Conservation (phyloP, 2,888 invertebrate genomes). For the Dryococelus australis region DNA sequence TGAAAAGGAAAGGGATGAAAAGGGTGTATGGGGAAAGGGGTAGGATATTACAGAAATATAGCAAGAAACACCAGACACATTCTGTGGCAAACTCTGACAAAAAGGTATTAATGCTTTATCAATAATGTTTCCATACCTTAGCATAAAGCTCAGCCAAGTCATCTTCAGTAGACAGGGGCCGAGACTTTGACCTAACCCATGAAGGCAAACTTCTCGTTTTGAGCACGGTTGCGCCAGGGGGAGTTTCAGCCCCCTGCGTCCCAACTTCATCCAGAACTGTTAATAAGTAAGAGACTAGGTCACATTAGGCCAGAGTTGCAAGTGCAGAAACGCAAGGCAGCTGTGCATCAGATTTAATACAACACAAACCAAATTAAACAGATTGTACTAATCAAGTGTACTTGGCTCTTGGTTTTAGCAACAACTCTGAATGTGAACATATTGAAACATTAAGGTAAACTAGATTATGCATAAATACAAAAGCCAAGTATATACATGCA, state of each 20-base stretch:
- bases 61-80: too few species aligned
- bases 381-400: too few species aligned
- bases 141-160: conserved; percentile 74
- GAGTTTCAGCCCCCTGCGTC: conserved; percentile 54
- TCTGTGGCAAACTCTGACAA: too few species aligned
- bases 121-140: conserved; percentile 60
- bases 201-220: conserved; percentile 75
- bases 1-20: too few species aligned
- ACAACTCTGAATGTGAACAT: too few species aligned
- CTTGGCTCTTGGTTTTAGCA: too few species aligned
- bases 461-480: too few species aligned
- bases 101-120: too few species aligned
- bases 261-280: conserved; percentile 70
- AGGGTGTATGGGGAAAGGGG: too few species aligned
- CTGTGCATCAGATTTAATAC: conserved; percentile 33
- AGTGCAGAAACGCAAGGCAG: conserved; percentile 35
- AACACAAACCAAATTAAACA: conserved; percentile 37
- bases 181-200: conserved; percentile 73
- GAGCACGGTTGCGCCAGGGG: conserved; percentile 61
- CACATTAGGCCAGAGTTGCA: conserved; percentile 36
- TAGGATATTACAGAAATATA: too few species aligned
- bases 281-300: conserved; percentile 46
- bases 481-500: too few species aligned
- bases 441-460: too few species aligned
- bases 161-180: conserved; percentile 73